Conservation (phyloP, 1,140 invertebrate genomes). For the Aphelenchoides besseyi region DNA sequence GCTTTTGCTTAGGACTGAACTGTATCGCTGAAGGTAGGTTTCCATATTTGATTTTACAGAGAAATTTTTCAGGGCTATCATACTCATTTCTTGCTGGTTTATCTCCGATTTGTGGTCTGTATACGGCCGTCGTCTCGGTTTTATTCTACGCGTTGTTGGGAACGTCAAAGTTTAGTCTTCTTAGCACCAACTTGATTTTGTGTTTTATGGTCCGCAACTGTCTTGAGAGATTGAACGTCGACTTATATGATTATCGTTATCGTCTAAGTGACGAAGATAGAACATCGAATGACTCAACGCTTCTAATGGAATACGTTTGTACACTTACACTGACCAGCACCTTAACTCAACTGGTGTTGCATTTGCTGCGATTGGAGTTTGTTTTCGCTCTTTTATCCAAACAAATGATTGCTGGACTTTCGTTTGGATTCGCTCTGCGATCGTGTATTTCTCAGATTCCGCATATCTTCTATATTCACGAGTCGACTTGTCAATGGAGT, state of each 20-base stretch:
- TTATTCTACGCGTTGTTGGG: conserved; percentile 83
- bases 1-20: conserved; percentile 34
- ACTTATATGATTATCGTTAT: conserved; percentile 15
- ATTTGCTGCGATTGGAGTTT: conserved; percentile 43
- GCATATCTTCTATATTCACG: conserved; percentile 35
- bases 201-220: conserved; percentile 44
- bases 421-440: conserved; percentile 37
- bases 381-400: conserved; percentile 33
- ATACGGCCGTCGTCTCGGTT: conserved; percentile 89
- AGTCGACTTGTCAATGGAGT: conserved; percentile 22
- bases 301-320: background rate
- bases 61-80: conserved; percentile 75
- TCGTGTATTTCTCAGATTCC: conserved; percentile 39
- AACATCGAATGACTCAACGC: background rate
- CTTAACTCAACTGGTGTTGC: conserved; percentile 25
- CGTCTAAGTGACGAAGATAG: background rate
- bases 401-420: conserved; percentile 42
- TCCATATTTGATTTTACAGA: conserved; percentile 2
- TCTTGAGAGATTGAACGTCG: conserved; percentile 22
- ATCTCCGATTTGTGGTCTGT: conserved; percentile 81
- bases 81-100: conserved; percentile 83
- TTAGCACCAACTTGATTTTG: conserved; percentile 64
- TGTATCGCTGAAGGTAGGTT: conserved; percentile 38
- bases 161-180: conserved; percentile 83
- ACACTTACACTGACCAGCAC: background rate